These are phyloP conservation scores for Telenomus remus DNA, from an alignment of 1,140 invertebrate genomes.

Conservation along the genomic window DNA sequence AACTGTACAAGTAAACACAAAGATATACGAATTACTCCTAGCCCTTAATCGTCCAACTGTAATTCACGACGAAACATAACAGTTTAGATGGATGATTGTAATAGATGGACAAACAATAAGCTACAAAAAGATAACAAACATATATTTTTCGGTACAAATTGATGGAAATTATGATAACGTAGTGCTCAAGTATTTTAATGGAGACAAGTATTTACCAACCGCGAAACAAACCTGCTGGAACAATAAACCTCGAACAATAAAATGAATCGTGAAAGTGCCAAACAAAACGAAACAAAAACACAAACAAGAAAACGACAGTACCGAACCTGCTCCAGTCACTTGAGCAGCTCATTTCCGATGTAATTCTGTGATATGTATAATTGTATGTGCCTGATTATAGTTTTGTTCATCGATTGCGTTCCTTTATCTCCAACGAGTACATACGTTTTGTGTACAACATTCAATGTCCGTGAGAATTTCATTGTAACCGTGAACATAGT, in stretches of 20 bases:
- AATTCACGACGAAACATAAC: conserved; percentile 24
- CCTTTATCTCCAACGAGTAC: conserved; percentile 31
- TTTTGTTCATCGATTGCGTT: conserved; percentile 31
- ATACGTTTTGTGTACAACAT: conserved; percentile 40
- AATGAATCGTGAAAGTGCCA: conserved; percentile 41
- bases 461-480: conserved; percentile 45
- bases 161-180: conserved; percentile 9
- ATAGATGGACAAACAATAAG: conserved; percentile 2
- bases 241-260: conserved; percentile 20
- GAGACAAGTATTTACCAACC: conserved; percentile 26
- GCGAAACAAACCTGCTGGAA: neutral
- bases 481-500: conserved; percentile 59
- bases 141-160: conserved; percentile 44
- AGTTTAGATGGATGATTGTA: conserved; percentile 3
- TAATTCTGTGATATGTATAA: conserved; percentile 53
- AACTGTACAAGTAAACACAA: conserved; percentile 9
- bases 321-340: conserved; percentile 27
- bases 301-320: conserved; percentile 16
- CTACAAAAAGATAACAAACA: conserved; percentile 23
- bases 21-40: conserved; percentile 3
- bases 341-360: conserved; percentile 45
- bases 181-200: conserved; percentile 41
- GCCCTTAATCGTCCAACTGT: conserved; percentile 12
- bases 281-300: neutral
- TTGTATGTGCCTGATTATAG: conserved; percentile 43